Evolutionary conservation across 2,888 invertebrate genomes (phyloP).

Genomic region (Colostygia pectinataria): DNA sequence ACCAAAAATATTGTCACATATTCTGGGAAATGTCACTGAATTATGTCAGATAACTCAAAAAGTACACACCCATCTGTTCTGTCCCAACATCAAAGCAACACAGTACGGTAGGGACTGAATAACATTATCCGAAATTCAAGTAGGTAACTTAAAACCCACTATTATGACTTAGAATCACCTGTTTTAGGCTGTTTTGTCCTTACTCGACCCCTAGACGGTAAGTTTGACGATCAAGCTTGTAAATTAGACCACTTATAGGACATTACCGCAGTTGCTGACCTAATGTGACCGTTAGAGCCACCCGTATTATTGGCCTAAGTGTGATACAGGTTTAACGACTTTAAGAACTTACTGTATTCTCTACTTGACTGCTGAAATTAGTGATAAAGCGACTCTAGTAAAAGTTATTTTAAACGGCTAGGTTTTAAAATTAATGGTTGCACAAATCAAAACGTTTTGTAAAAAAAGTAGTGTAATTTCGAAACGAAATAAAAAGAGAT

Average conservation of each 20-base stretch:
- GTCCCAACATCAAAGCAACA: conserved; percentile 21
- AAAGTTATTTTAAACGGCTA: too few relatives aligned
- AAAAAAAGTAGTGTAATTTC: not conserved
- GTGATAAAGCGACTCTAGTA: not conserved
- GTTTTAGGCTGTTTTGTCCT: conserved; percentile 19
- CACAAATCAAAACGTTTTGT: not conserved
- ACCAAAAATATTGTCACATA: too few relatives aligned
- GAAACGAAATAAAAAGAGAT: conserved; percentile 24
- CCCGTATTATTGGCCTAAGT: conserved; percentile 9
- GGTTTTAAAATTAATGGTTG: too few relatives aligned
- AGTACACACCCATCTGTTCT: conserved; percentile 9
- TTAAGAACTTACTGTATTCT: not conserved
- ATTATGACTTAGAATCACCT: conserved; percentile 24
- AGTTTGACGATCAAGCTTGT: conserved; percentile 17
- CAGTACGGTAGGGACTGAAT: conserved; percentile 7
- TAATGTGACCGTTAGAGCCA: conserved; percentile 13
- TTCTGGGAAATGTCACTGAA: not conserved
- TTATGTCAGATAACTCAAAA: conserved; percentile 1
- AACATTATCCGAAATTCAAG: conserved; percentile 4
- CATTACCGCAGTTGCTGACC: conserved; percentile 21
- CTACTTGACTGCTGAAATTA: not conserved
- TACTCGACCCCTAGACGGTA: conserved; percentile 25
- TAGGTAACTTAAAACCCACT: conserved; percentile 13
- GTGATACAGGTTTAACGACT: conserved; percentile 6
- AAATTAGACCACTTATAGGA: conserved; percentile 22